phyloP scores from a whole-genome alignment of 2,113 vertebrate species.

The Anoplopoma fimbria region DNA sequence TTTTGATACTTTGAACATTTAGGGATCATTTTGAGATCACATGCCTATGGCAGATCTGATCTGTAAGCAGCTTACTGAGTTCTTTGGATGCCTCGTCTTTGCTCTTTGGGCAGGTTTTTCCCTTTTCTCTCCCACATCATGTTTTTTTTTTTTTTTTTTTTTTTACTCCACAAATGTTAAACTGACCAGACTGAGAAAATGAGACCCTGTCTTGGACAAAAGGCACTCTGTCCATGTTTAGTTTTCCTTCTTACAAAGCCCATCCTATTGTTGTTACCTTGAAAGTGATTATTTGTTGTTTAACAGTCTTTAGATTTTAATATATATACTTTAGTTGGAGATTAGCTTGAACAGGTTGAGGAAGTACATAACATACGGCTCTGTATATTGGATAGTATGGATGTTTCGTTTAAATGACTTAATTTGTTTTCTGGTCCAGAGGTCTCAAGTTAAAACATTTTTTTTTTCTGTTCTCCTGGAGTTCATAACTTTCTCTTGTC shows the following conservation, averaged over 20 bases:
- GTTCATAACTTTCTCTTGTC: conserved; percentile 53
- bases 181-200: conserved; percentile 57
- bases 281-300: not conserved
- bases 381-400: not conserved
- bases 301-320: not conserved
- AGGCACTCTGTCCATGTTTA: conserved; percentile 9
- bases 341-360: not conserved
- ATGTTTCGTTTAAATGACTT: too few relatives aligned
- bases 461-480: not conserved
- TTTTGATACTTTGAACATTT: conserved; percentile 82
- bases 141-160: conserved; percentile 32
- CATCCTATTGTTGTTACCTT: not conserved
- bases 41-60: conserved; percentile 81
- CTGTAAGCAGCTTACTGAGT: conserved; percentile 86
- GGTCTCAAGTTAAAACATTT: conserved; percentile 1
- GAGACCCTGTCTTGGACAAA: conserved; percentile 16
- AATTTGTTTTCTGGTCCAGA: not conserved
- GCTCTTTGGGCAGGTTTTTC: conserved; percentile 68
- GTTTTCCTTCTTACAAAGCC: conserved; percentile 6
- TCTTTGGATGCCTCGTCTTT: conserved; percentile 84
- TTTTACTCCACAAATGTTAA: conserved; percentile 42
- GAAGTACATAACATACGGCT: not conserved
- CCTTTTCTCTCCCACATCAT: conserved; percentile 48
- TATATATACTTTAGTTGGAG: not conserved
- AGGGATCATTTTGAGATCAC: conserved; percentile 83